Base-by-base conservation (phyloP, 1,140 invertebrate genomes). In the Agrilus planipennis region DNA sequence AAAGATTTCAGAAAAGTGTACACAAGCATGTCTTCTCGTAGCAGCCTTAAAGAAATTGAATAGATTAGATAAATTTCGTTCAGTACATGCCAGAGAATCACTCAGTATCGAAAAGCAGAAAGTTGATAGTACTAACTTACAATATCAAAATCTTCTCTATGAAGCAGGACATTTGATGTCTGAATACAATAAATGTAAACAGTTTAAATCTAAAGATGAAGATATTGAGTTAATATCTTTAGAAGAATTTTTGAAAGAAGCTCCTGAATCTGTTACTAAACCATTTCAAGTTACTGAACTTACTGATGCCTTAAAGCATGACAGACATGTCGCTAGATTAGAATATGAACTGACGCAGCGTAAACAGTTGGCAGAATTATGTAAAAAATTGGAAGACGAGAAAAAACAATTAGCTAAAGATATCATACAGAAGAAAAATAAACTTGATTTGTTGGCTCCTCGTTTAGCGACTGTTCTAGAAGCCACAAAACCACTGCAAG, bases 201-300 rank as follows among this genome's bases (percentile, higher is more conserved):
- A 93, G 57, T 95, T 94, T 58, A 86, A 81, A 60, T 94, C 91
- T 6, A 89, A 89, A 64, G 89, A 95, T 75, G 87, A 94, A 67
- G 79, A 83, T 50, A 89, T 97, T 54, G 81, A 91, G 55, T 66
- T 97, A 12, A 80, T 96, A 1, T 61, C 84, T 2, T 66, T 86
- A 32, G 81, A 89, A 50, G 81, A 92, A 53, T 93, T 93, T 67
- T 87, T 84, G 53, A 70, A 74, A 55, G 72, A 85, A 62, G 88
- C 89, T 31, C 88, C 89, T 16, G 64, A 71, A 53, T 68, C 66
- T 39, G 29, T 55, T 3, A 53, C 56, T 20, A 46, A 31, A 19
- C 53, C 58, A 47, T 62, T 58, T 42, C 47, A 44, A 44, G 44
- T 51, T 25, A 46, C 6, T 1, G 16, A 41, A 15, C 4, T 38